A percentile compares a stretch with the other conserved stretches of the same genome.
phyloP scores from a whole-genome alignment of 2,113 vertebrate genomes.

The Callaeas wilsoni region DNA sequence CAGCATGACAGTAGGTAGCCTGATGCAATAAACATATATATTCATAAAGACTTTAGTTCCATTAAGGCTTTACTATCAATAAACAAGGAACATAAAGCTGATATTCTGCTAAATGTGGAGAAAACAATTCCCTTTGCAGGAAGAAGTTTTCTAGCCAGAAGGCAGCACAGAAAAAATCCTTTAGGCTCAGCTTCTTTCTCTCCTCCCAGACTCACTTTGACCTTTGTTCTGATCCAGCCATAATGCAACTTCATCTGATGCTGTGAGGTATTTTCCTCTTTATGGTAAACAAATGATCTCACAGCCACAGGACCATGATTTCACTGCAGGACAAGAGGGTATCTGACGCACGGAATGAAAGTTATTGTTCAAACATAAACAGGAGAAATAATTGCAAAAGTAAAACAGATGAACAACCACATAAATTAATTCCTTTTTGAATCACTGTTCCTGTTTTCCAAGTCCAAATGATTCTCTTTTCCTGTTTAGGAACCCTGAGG shows the following conservation, averaged over 20 bases:
- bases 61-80: neutral
- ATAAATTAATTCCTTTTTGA: conserved; percentile 44
- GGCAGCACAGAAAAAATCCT: neutral
- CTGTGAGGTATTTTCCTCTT: neutral
- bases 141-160: neutral
- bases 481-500: conserved; percentile 44
- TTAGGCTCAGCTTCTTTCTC: neutral
- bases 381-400: conserved; percentile 24
- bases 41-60: neutral
- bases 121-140: neutral
- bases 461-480: conserved; percentile 15
- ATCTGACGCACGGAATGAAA: neutral
- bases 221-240: neutral
- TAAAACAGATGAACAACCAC: conserved; percentile 32
- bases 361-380: neutral
- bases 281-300: neutral
- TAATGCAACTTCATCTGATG: neutral
- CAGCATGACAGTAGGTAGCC: neutral
- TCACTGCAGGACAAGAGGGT: neutral
- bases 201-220: neutral
- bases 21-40: neutral
- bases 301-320: neutral
- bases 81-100: neutral
- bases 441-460: conserved; percentile 25
- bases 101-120: neutral